Percentiles rank a stretch among this genome's conserved stretches.
Evolutionary conservation across 2,888 invertebrate species (phyloP).

Genomic region (Helicoverpa assulta): DNA sequence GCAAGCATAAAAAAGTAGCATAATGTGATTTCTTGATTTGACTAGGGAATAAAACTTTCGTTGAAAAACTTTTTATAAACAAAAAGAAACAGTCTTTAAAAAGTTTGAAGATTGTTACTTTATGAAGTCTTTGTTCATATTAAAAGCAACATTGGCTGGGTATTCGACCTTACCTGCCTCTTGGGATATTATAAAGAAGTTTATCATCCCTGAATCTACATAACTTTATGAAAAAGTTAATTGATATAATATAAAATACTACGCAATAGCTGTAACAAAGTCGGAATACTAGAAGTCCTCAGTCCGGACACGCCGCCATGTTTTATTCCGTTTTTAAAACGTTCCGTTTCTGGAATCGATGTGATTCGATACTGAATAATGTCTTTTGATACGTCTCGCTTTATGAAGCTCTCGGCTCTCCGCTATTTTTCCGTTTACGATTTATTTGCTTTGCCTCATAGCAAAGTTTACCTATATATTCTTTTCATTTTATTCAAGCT

Average conservation of each 20-base stretch:
- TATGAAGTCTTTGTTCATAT: constrained; percentile 44
- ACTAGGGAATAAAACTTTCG: constrained; percentile 50
- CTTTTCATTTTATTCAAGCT: constrained; percentile 59
- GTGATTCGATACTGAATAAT: constrained; percentile 76
- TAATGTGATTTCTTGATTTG: constrained; percentile 40
- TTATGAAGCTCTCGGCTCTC: constrained; percentile 71
- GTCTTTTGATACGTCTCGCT: constrained; percentile 74
- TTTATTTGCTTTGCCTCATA: constrained; percentile 72
- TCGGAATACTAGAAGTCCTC: constrained; percentile 45
- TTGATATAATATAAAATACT: constrained; percentile 8
- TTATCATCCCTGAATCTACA: constrained; percentile 6
- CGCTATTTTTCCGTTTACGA: constrained; percentile 72
- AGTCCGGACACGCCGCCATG: constrained; percentile 50
- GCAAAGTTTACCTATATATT: constrained; percentile 57
- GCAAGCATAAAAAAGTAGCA: constrained; percentile 22
- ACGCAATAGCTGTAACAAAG: constrained; percentile 46
- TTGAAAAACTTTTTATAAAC: constrained; percentile 22
- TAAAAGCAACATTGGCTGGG: constrained; percentile 6
- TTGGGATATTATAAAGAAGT: constrained; percentile 4
- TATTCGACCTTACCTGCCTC: constrained; percentile 7
- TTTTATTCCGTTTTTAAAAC: constrained; percentile 70
- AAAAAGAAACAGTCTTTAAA: constrained; percentile 38
- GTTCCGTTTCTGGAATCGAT: constrained; percentile 60
- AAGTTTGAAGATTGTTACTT: constrained; percentile 37
- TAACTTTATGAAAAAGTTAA: constrained; percentile 3